Percentiles rank a stretch among this genome's conserved stretches.
These are phyloP conservation scores for Drosophila sulfurigaster DNA, from an alignment of 1,140 invertebrate genomes.

Conservation along the genomic window DNA sequence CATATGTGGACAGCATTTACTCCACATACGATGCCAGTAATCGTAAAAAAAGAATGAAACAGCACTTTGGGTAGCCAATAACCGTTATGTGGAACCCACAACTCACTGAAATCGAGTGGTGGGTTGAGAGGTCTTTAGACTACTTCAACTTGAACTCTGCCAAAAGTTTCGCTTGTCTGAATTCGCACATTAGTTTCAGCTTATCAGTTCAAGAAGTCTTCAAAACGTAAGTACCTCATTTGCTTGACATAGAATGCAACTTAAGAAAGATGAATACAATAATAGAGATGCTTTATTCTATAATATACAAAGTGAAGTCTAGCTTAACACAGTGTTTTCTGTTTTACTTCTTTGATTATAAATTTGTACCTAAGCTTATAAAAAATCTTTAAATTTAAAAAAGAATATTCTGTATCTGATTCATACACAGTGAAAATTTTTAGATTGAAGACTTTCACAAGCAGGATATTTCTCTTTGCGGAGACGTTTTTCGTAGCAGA, in stretches of 20 bases:
- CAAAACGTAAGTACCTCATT: neutral
- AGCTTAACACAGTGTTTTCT: too few species aligned
- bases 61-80: slow-evolving; percentile 67
- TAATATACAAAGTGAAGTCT: too few species aligned
- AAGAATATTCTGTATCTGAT: too few species aligned
- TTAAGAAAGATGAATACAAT: neutral
- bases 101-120: slow-evolving; percentile 13
- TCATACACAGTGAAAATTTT: too few species aligned
- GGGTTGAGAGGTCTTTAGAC: neutral
- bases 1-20: slow-evolving; percentile 63
- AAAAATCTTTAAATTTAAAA: too few species aligned
- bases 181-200: slow-evolving; percentile 11
- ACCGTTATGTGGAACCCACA: slow-evolving; percentile 52
- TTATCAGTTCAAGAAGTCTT: slow-evolving; percentile 15
- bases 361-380: too few species aligned
- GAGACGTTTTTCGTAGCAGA: too few species aligned
- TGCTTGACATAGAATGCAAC: neutral
- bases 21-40: slow-evolving; percentile 23
- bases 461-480: too few species aligned
- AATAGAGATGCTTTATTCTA: neutral
- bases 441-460: too few species aligned
- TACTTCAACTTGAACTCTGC: neutral
- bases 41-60: slow-evolving; percentile 74
- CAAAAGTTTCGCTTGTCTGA: neutral
- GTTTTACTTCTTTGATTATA: too few species aligned